phyloP scores from a whole-genome alignment of 2,888 invertebrate genomes.

The Mactromeris polynyma region DNA sequence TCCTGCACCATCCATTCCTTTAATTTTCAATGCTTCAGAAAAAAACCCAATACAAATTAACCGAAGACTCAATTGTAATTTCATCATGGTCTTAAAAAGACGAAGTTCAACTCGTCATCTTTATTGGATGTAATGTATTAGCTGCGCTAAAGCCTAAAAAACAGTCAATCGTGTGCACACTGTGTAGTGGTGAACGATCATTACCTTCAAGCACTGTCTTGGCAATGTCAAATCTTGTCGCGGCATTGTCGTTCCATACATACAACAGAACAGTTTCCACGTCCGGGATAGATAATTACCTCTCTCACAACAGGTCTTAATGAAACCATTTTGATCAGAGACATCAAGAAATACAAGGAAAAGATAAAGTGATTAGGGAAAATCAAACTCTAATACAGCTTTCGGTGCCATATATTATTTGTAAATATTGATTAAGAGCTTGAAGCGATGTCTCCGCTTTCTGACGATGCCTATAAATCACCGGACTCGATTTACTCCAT shows the following conservation, averaged over 20 bases:
- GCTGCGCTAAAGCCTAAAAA: not conserved
- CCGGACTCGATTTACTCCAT: conserved; percentile 39
- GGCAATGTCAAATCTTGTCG: not conserved
- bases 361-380: conserved; percentile 49
- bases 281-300: conserved; percentile 34
- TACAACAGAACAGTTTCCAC: not conserved
- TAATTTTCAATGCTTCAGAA: not conserved
- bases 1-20: not conserved
- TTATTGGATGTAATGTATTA: not conserved
- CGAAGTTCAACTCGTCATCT: not conserved
- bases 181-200: not conserved
- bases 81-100: not conserved
- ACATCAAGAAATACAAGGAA: conserved; percentile 28
- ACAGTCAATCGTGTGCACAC: not conserved
- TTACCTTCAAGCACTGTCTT: not conserved
- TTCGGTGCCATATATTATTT: conserved; percentile 61
- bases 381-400: conserved; percentile 65
- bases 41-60: not conserved
- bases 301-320: conserved; percentile 40
- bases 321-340: conserved; percentile 20
- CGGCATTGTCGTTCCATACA: not conserved
- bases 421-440: conserved; percentile 65
- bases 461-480: conserved; percentile 56
- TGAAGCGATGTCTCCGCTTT: conserved; percentile 52
- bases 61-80: not conserved